Conservation (phyloP, 2,888 invertebrate genomes). For the Eumacrocentrus americanus region DNA sequence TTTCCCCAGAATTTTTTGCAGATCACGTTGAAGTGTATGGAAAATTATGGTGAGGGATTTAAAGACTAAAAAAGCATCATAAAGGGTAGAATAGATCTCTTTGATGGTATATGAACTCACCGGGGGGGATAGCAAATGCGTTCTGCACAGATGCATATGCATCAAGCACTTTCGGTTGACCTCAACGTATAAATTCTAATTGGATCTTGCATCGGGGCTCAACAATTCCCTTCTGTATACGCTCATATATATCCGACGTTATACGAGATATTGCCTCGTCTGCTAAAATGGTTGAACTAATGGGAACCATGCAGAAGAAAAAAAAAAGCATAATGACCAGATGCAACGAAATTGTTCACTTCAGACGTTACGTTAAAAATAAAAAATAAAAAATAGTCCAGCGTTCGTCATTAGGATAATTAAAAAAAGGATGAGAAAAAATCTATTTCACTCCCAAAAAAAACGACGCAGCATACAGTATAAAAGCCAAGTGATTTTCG, state of each 20-base stretch:
- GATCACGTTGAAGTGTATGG: too few relatives aligned
- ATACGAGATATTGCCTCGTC: neutral
- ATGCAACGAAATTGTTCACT: neutral
- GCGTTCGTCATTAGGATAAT: neutral
- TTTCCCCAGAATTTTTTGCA: too few relatives aligned
- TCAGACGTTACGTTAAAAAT: neutral
- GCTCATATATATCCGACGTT: constrained; percentile 3
- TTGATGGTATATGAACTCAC: constrained; percentile 2
- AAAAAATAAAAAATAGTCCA: neutral
- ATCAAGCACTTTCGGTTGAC: constrained; percentile 27
- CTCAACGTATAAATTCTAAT: constrained; percentile 24
- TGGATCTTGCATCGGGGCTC: constrained; percentile 9
- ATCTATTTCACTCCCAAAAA: neutral
- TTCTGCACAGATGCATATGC: constrained; percentile 32
- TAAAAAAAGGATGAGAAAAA: neutral
- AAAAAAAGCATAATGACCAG: neutral
- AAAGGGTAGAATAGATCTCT: constrained; percentile 12
- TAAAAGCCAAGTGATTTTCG: neutral
- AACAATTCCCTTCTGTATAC: neutral
- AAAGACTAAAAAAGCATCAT: too few relatives aligned
- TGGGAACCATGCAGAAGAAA: neutral
- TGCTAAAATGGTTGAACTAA: neutral
- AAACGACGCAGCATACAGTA: neutral
- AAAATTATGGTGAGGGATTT: too few relatives aligned
- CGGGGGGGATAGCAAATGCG: constrained; percentile 29